Percentiles rank a stretch among this genome's conserved stretches.
phyloP scores from a whole-genome alignment of 2,888 invertebrate species.

The Drosophila quinaria region DNA sequence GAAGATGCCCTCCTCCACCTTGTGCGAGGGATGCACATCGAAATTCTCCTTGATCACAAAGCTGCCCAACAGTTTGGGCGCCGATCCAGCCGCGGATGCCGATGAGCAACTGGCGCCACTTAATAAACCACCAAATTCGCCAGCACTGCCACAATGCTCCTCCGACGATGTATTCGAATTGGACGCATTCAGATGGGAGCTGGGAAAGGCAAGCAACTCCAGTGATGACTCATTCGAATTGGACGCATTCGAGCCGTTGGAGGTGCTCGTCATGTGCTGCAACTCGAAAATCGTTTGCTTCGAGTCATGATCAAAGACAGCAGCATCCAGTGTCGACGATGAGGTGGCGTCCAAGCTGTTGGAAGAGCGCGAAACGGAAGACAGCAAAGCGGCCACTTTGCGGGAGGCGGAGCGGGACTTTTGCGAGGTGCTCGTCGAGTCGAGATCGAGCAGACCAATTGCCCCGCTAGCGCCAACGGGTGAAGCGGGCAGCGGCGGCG shows the following conservation, averaged over 20 bases:
- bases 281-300: slow-evolving; percentile 84
- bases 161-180: slow-evolving; percentile 85
- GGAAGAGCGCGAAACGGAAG: slow-evolving; percentile 78
- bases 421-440: slow-evolving; percentile 82
- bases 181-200: slow-evolving; percentile 84
- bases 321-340: slow-evolving; percentile 78
- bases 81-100: slow-evolving; percentile 62
- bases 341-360: slow-evolving; percentile 79
- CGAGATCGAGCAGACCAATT: slow-evolving; percentile 83
- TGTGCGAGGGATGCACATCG: slow-evolving; percentile 85
- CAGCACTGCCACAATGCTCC: slow-evolving; percentile 80
- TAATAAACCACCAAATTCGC: slow-evolving; percentile 75
- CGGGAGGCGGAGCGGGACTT: slow-evolving; percentile 83
- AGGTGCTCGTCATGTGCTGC: slow-evolving; percentile 79
- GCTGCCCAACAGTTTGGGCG: slow-evolving; percentile 83
- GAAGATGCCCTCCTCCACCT: slow-evolving; percentile 85
- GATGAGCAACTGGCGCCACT: slow-evolving; percentile 63
- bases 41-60: slow-evolving; percentile 85
- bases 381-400: slow-evolving; percentile 79
- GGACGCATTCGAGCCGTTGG: slow-evolving; percentile 73
- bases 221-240: slow-evolving; percentile 84
- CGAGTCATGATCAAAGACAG: slow-evolving; percentile 85
- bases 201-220: slow-evolving; percentile 83
- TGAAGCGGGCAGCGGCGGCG: slow-evolving; percentile 65
- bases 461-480: slow-evolving; percentile 54